Evolutionary conservation across 2,888 invertebrate species (phyloP), one percentile per base, ranked within the genome.

Genomic region (Steinernema hermaphroditum): DNA sequence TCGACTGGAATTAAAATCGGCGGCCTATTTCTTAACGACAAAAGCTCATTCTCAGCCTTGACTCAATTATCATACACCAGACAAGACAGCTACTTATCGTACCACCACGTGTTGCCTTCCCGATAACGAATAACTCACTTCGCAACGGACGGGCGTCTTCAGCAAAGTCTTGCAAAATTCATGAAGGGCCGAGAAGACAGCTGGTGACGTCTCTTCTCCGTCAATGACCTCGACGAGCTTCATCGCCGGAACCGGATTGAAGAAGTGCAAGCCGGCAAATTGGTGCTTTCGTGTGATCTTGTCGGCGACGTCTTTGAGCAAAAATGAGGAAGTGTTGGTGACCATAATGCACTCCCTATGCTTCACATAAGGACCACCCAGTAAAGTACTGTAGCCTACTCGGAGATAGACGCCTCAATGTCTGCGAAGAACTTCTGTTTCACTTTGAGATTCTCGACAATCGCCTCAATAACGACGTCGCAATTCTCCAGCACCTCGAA

Each of bases 221-320:
- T 91, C 90, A 14, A 94, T 90, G 1, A 93, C 92, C 89, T 94
- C 94, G 27, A 94, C 88, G 0, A 94, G 89, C 83, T 92, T 92
- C 94, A 94, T 94, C 41, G 94, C 90, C 0, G 94, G 93, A 0
- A 93, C 94, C 0, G 94, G 94, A 87, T 93, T 94, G 89, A 94
- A 94, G 88, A 94, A 94, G 87, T 94, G 94, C 44, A 94, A 90
- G 0, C 94, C 94, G 24, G 92, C 93, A 87, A 93, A 93, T 80
- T 91, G 77, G 19, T 74, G 72, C 76, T 85, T 82, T 81, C 93
- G 90, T 70, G 91, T 90, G 46, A 92, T 91, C 1, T 91, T 90
- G 12, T 90, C 89, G 0, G 92, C 91, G 83, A 94, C 94, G 82
- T 93, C 93, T 75, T 90, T 90, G 80, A 94, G 92, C 12, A 93